Base-by-base conservation (phyloP, 2,113 vertebrate genomes). In the Pheucticus melanocephalus region DNA sequence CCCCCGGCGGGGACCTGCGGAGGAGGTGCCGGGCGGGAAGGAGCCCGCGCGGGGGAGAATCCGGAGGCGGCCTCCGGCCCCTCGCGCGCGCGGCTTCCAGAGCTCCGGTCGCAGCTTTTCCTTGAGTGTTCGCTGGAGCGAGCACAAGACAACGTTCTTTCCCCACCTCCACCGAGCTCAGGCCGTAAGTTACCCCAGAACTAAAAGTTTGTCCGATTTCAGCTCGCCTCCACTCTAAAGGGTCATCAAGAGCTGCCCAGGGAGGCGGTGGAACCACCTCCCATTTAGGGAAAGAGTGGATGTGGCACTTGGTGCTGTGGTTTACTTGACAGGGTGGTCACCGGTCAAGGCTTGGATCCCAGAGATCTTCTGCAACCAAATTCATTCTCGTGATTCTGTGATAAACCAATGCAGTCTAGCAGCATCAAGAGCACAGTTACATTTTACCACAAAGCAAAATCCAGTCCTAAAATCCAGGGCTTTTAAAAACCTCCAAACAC, bases 401-500 rank as follows among this genome's bases (percentile, higher is more conserved):
- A 57, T 63, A 77, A 88, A 53, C 42, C 57, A 35, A 15, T 13
- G 20, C 71, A 65, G 6, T 30, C 28, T 53, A 85, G 28, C 11
- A 87, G 50, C 79, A 54, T 44, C 63, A 50, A n/a, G 78, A 79
- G 25, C 61, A 57, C 48, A 20, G 57, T 37, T 45, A 37, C 31
- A 35, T 82, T 87, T 39, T 54, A 72, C 59, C 86, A 50, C 63
- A 37, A 31, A 77, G 71, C 70, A 81, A 53, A 90, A 90, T 22
- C 22, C 61, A 37, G 17, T 44, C 37, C 72, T 68, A 37, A 68
- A 68, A 44, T 61, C 28, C n/a, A 53, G 12, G 39, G 21, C 61
- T 87, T 90, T 90, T 51, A 91, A 42, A 94, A 90, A 85, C 59
- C 47, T 65, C 54, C 35, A 54, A 82, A 39, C 59, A 71, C 54